These are phyloP conservation scores for Siphamia tubifer DNA, from an alignment of 2,113 vertebrate species.

Conservation along the genomic window DNA sequence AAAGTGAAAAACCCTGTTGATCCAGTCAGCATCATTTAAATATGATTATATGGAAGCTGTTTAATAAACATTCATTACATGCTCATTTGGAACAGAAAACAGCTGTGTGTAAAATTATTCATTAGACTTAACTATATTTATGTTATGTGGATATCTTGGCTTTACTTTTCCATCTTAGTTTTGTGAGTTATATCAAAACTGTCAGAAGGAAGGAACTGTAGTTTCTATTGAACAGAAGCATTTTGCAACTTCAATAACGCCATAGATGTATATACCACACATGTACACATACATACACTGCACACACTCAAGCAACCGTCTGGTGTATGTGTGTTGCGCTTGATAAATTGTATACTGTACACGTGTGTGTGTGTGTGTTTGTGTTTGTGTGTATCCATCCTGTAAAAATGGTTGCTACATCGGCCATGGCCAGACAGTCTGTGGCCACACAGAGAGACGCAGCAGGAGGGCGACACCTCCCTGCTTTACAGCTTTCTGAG, in stretches of 20 bases:
- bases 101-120: no score
- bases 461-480: constrained; percentile 70
- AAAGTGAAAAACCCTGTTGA: no score
- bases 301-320: not conserved
- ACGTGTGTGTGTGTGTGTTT: constrained; percentile 7
- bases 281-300: not conserved
- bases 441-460: constrained; percentile 77
- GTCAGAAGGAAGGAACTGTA: not conserved
- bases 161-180: not conserved
- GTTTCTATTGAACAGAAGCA: not conserved
- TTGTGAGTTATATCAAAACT: not conserved
- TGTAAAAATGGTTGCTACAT: constrained; percentile 59
- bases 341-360: constrained; percentile 18
- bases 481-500: constrained; percentile 65
- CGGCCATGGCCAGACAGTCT: constrained; percentile 74
- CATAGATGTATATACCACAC: not conserved
- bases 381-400: constrained; percentile 25
- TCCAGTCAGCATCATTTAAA: not conserved
- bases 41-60: not conserved
- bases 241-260: not conserved
- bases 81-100: not conserved
- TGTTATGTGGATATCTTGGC: not conserved
- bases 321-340: not conserved
- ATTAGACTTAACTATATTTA: no score
- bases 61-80: not conserved